Conservation (phyloP, 2,113 vertebrate genomes). For the Lophochroa leadbeateri region DNA sequence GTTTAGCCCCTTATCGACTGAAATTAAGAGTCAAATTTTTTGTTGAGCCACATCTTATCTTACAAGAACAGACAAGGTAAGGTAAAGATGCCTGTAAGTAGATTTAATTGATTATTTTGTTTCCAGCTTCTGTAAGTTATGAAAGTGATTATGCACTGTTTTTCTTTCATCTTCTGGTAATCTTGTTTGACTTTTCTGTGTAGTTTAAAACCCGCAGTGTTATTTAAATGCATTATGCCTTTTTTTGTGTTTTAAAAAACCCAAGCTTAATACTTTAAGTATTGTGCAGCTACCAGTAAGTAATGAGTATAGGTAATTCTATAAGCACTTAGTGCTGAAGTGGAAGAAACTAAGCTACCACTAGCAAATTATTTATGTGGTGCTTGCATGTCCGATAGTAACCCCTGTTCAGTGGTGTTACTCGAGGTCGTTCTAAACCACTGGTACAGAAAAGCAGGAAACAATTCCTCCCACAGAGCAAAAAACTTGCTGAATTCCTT, state of each 20-base stretch:
- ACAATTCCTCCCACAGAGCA: conserved; percentile 70
- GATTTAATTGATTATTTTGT: not conserved
- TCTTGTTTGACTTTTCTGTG: not conserved
- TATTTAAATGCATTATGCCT: not conserved
- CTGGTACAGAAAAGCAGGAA: conserved; percentile 74
- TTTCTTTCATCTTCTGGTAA: not conserved
- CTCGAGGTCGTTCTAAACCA: conserved; percentile 80
- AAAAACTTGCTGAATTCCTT: conserved; percentile 72
- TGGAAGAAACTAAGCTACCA: not conserved
- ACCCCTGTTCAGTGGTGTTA: conserved; percentile 85
- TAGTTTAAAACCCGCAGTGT: not conserved
- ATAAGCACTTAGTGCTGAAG: not conserved
- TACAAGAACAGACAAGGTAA: conserved; percentile 97
- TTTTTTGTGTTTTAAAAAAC: not conserved
- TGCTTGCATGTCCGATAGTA: conserved; percentile 83
- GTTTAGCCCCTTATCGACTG: conserved; percentile 89
- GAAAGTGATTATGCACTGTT: rapidly evolving
- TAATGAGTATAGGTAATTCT: not conserved
- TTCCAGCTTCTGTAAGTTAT: not conserved
- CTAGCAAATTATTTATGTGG: not conserved
- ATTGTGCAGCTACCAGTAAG: not conserved
- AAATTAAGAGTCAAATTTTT: conserved; percentile 96
- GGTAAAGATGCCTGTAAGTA: not conserved
- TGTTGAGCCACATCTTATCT: conserved; percentile 96
- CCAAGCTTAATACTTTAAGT: not conserved